phyloP scores from a whole-genome alignment of 2,797 vertebrate species.

The Gymnocypris eckloni region DNA sequence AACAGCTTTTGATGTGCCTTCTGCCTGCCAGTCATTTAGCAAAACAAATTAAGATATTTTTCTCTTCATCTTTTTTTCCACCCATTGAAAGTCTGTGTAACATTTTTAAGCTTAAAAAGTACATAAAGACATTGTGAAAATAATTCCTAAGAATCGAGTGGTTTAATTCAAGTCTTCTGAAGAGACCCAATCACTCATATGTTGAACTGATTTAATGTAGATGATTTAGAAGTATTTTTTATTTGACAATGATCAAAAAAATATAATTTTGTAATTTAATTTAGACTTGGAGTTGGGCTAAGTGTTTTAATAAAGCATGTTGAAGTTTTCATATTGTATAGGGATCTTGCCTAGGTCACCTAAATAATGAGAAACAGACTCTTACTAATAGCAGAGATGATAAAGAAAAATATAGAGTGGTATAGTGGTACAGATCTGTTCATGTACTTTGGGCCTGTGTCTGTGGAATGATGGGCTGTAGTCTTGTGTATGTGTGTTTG shows the following conservation, averaged over 20 bases:
- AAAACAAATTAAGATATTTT: not conserved
- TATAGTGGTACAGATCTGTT: not conserved
- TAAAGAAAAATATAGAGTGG: not conserved
- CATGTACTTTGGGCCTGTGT: not conserved
- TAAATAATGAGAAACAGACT: not conserved
- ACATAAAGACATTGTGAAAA: not conserved
- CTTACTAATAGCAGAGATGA: not conserved
- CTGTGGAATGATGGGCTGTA: not conserved
- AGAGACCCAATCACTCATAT: not conserved
- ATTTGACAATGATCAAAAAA: not conserved
- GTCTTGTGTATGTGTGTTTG: slow-evolving; percentile 35
- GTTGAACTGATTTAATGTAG: not conserved
- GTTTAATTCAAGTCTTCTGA: not conserved
- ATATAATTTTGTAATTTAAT: not conserved
- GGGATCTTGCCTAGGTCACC: not conserved
- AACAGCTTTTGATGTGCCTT: not conserved
- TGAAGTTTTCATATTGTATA: not conserved
- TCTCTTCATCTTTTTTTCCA: not conserved
- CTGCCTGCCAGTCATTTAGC: not conserved
- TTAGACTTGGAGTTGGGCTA: not conserved
- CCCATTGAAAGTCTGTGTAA: not conserved
- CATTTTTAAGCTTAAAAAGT: not conserved
- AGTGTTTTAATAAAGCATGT: not conserved
- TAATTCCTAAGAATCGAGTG: not conserved
- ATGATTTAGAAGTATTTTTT: not conserved